These are phyloP conservation scores for Coranthus polyacanthus DNA, from an alignment of 2,797 vertebrate species.

Conservation along the genomic window DNA sequence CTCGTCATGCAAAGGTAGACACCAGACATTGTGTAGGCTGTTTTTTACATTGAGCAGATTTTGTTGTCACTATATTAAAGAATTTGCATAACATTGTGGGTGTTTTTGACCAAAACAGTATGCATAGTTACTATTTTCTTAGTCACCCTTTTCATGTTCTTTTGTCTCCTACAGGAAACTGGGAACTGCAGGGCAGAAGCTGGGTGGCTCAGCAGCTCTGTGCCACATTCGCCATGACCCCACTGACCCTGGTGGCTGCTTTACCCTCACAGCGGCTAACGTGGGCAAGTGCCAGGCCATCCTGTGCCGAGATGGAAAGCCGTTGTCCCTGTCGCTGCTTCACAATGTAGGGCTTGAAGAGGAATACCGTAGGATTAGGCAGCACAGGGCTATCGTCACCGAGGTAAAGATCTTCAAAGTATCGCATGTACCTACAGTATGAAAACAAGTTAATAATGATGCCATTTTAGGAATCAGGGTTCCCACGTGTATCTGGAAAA, in stretches of 20 bases:
- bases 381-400: conserved; percentile 95
- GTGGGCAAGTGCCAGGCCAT: conserved; percentile 96
- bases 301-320: conserved; percentile 95
- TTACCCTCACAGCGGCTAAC: conserved; percentile 95
- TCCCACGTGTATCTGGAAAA: too few species aligned
- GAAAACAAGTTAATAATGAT: not conserved
- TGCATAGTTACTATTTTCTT: too few species aligned
- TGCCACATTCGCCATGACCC: conserved; percentile 98
- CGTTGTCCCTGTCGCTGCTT: conserved; percentile 91
- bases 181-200: conserved; percentile 96
- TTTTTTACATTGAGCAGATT: too few species aligned
- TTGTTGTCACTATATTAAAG: too few species aligned
- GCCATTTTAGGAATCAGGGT: not conserved
- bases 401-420: conserved; percentile 83
- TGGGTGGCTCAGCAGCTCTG: conserved; percentile 95
- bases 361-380: conserved; percentile 91
- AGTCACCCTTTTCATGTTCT: not conserved
- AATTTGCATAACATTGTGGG: too few species aligned
- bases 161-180: conserved; percentile 87
- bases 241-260: conserved; percentile 93
- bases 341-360: conserved; percentile 91
- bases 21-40: not conserved
- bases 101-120: too few species aligned
- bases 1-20: conserved; percentile 95
- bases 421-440: too few species aligned